A percentile compares a stretch with the other conserved stretches of the same genome.
phyloP scores from a whole-genome alignment of 2,797 vertebrate species.

The Arnoldichthys spilopterus region DNA sequence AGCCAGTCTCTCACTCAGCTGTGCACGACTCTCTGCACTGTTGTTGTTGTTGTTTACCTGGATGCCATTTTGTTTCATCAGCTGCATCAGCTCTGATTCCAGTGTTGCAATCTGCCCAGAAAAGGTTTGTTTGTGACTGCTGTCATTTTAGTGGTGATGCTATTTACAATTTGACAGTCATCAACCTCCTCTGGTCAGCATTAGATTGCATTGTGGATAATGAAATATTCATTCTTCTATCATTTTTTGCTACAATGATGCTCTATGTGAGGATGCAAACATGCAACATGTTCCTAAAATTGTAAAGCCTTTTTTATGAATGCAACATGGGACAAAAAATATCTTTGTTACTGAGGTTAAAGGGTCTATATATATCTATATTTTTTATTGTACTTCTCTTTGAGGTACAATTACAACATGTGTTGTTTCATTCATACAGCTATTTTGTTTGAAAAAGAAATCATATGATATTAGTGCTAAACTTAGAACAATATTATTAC shows the following conservation, averaged over 20 bases:
- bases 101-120: slow-evolving; percentile 85
- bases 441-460: too few species aligned
- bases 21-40: slow-evolving; percentile 80
- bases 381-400: too few species aligned
- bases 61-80: slow-evolving; percentile 94
- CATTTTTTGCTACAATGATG: not conserved
- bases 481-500: too few species aligned
- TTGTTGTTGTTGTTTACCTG: slow-evolving; percentile 98
- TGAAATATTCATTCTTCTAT: not conserved
- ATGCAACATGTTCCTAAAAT: too few species aligned
- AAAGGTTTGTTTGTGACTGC: not conserved
- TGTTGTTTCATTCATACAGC: too few species aligned
- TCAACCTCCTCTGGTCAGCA: not conserved
- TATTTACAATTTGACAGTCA: slow-evolving; percentile 11
- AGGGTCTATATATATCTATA: too few species aligned
- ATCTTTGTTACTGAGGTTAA: too few species aligned
- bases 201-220: not conserved
- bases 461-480: too few species aligned
- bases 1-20: slow-evolving; percentile 47
- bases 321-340: too few species aligned
- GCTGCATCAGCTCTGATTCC: slow-evolving; percentile 92
- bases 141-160: not conserved
- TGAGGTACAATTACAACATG: too few species aligned
- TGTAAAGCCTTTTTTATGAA: too few species aligned
- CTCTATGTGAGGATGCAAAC: too few species aligned